Conservation (phyloP, 1,140 invertebrate species). For the Lepidurus packardi region DNA sequence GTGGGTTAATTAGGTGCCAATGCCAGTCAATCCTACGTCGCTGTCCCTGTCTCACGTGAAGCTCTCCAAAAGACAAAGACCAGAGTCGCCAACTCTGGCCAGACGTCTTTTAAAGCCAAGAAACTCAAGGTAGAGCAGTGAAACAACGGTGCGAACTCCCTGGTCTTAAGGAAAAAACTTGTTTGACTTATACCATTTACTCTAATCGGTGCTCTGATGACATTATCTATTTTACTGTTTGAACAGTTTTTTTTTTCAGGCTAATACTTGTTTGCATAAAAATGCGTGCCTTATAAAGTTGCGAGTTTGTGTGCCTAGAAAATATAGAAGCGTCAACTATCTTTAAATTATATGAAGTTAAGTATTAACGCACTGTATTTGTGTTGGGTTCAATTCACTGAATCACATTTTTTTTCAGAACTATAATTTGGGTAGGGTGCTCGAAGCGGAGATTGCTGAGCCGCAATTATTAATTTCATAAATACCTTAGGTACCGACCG, state of each 20-base stretch:
- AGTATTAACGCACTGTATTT: background rate
- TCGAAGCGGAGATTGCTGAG: too few relatives aligned
- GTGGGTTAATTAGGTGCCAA: slow-evolving; percentile 5
- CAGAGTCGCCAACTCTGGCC: background rate
- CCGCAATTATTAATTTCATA: too few relatives aligned
- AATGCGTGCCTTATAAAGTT: background rate
- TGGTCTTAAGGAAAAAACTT: background rate
- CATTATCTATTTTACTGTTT: background rate
- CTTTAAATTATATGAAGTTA: background rate
- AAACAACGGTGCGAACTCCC: background rate
- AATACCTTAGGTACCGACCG: too few relatives aligned
- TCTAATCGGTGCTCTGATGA: background rate
- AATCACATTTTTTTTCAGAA: too few relatives aligned
- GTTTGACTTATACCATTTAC: background rate
- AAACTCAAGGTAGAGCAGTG: background rate
- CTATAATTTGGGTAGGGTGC: too few relatives aligned
- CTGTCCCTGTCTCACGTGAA: background rate
- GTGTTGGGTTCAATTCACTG: background rate
- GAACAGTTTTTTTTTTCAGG: background rate
- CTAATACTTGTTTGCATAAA: background rate
- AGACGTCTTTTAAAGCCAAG: slow-evolving; percentile 8
- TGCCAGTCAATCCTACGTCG: slow-evolving; percentile 3
- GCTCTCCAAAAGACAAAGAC: background rate
- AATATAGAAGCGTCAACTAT: background rate
- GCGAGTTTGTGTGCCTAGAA: background rate